phyloP scores from a whole-genome alignment of 30 jellyfish, hydroid and myxozoan species.

The Catostylus mosaicus region DNA sequence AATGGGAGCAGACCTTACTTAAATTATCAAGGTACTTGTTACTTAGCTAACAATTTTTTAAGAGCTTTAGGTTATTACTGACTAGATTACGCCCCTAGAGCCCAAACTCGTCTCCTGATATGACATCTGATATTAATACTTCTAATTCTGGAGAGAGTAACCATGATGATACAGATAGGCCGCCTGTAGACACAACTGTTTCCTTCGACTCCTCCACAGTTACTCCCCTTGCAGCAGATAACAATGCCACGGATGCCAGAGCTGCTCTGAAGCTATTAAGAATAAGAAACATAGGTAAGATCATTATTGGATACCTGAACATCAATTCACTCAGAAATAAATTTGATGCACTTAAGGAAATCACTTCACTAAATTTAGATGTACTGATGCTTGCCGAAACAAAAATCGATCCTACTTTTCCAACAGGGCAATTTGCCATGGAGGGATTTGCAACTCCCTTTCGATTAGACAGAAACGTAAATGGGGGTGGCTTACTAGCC shows the following conservation, averaged over 20 bases:
- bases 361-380: neutral
- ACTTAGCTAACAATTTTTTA: too few relatives aligned
- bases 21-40: too few relatives aligned
- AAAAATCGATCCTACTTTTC: neutral
- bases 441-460: neutral
- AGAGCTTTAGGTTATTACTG: too few relatives aligned
- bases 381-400: neutral
- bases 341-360: neutral
- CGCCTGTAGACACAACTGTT: too few relatives aligned
- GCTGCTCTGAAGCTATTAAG: neutral
- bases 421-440: neutral
- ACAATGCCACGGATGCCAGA: neutral
- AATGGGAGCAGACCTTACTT: too few relatives aligned
- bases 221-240: too few relatives aligned
- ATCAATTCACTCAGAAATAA: neutral
- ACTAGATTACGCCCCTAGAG: neutral
- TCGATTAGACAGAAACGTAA: neutral
- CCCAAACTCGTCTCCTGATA: neutral
- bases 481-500: slow-evolving; percentile 4
- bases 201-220: too few relatives aligned
- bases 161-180: too few relatives aligned
- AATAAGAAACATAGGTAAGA: neutral
- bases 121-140: too few relatives aligned
- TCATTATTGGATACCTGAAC: neutral
- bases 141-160: too few relatives aligned